Conservation (phyloP, 2,797 vertebrate species). For the Acanthurus leucopareius region DNA sequence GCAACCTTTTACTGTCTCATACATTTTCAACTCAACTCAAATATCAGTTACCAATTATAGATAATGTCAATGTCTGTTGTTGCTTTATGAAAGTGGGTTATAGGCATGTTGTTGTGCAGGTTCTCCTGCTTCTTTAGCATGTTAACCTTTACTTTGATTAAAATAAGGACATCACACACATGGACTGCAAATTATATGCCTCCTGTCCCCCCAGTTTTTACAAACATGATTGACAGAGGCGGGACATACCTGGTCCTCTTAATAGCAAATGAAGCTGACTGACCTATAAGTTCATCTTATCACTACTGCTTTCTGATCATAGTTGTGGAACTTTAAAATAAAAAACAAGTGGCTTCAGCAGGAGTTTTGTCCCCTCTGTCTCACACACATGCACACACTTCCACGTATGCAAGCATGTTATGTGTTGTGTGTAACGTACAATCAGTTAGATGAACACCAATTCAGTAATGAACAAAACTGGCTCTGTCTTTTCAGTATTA, state of each 20-base stretch:
- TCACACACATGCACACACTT: no score
- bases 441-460: no score
- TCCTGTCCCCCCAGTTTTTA: neutral
- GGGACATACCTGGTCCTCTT: neutral
- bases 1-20: neutral
- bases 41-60: neutral
- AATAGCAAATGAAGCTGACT: neutral
- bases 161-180: neutral
- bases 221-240: neutral
- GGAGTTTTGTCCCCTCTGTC: neutral
- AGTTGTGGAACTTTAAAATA: neutral
- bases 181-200: neutral
- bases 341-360: neutral
- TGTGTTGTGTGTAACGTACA: no score
- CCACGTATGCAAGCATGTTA: no score
- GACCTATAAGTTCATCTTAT: neutral
- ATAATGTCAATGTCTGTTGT: no score
- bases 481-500: no score
- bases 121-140: neutral
- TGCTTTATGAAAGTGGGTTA: neutral
- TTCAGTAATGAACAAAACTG: no score
- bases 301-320: no score
- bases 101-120: neutral
- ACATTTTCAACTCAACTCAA: neutral
- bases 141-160: neutral